phyloP scores from a whole-genome alignment of 2,113 vertebrate species.

The Canis aureus region DNA sequence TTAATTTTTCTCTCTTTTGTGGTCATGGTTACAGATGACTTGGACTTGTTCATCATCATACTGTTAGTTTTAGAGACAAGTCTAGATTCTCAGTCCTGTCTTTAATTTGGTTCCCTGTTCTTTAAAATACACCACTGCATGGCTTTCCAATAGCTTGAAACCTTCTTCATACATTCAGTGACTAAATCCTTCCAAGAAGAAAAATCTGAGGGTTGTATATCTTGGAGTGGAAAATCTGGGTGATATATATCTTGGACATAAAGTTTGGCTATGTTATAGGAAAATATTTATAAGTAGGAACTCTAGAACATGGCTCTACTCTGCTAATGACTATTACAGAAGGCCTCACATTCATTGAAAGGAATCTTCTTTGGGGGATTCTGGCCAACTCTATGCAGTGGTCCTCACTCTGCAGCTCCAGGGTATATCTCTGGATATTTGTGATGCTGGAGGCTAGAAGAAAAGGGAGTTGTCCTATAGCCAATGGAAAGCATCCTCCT shows the following conservation, averaged over 20 bases:
- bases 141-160: neutral
- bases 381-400: neutral
- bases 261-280: neutral
- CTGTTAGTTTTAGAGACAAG: neutral
- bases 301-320: neutral
- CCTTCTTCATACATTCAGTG: neutral
- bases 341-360: neutral
- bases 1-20: neutral
- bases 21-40: neutral
- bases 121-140: neutral
- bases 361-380: neutral
- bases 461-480: neutral
- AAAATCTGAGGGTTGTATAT: neutral
- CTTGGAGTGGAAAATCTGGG: conserved; percentile 31
- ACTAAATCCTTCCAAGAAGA: conserved; percentile 53
- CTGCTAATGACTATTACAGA: conserved; percentile 35
- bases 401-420: neutral
- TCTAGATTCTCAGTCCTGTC: neutral
- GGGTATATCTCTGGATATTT: neutral
- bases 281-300: conserved; percentile 22
- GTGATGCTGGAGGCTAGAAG: neutral
- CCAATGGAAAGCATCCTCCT: neutral
- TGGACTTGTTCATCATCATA: neutral
- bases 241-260: conserved; percentile 2
- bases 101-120: neutral